phyloP scores from a whole-genome alignment of 2,797 vertebrate species.

The Kryptolebias ocellatus region DNA sequence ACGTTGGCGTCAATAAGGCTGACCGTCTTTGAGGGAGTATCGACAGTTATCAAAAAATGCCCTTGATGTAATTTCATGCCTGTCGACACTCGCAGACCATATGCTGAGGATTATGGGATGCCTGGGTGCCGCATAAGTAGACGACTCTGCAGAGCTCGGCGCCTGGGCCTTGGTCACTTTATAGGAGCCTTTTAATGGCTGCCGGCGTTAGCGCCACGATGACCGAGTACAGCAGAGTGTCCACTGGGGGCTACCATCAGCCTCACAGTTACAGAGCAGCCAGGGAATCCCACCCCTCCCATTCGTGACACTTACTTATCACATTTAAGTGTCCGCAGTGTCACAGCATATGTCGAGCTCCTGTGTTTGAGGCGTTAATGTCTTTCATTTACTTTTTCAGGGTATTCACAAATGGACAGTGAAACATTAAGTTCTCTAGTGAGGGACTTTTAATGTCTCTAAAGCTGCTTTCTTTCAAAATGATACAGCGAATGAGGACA shows the following conservation, averaged over 20 bases:
- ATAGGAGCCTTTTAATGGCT: conserved; percentile 69
- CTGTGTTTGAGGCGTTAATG: conserved; percentile 56
- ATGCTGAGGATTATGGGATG: conserved; percentile 86
- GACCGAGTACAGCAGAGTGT: conserved; percentile 65
- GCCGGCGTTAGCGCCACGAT: conserved; percentile 51
- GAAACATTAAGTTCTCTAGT: conserved; percentile 48
- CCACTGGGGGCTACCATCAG: conserved; percentile 72
- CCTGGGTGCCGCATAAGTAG: conserved; percentile 72
- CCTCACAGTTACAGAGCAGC: conserved; percentile 51
- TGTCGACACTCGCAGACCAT: conserved; percentile 86
- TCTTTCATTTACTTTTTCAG: conserved; percentile 64
- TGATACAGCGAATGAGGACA: conserved; percentile 49
- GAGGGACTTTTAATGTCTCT: conserved; percentile 38
- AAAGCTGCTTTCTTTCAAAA: conserved; percentile 42
- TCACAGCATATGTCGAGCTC: conserved; percentile 70
- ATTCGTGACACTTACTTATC: conserved; percentile 63
- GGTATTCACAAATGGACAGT: conserved; percentile 60
- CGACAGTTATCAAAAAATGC: conserved; percentile 97
- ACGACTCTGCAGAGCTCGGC: conserved; percentile 64
- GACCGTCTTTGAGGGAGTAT: conserved; percentile 88
- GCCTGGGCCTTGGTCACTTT: conserved; percentile 67
- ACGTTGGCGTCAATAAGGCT: conserved; percentile 88
- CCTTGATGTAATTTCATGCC: conserved; percentile 96
- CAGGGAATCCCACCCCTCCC: conserved; percentile 64
- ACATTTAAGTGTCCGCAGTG: conserved; percentile 62